Evolutionary conservation across 2,113 vertebrate species (phyloP).

Genomic region (Struthio camelus): DNA sequence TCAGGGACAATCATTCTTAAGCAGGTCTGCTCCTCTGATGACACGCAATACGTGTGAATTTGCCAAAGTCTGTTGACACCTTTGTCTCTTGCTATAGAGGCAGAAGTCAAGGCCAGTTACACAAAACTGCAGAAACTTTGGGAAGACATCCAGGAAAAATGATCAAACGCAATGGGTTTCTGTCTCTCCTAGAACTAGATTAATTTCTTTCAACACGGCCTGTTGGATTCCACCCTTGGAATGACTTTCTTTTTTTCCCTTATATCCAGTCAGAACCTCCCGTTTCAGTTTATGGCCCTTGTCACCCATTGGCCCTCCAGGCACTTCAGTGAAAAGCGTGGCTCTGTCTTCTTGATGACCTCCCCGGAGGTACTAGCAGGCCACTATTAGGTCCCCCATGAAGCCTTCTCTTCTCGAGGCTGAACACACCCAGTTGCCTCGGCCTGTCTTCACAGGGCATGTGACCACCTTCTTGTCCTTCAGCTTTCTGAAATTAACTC

Average conservation of each 20-base stretch:
- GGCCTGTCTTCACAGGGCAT: neutral
- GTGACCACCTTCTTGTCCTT: neutral
- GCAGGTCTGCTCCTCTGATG: neutral
- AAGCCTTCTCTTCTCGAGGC: neutral
- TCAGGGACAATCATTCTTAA: slow-evolving; percentile 21
- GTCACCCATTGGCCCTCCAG: neutral
- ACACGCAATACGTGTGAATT: neutral
- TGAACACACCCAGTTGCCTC: neutral
- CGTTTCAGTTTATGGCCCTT: neutral
- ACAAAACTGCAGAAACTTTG: neutral
- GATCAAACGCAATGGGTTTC: neutral
- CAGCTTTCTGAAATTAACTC: neutral
- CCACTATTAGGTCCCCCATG: neutral
- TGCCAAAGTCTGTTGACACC: neutral
- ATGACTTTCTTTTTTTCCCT: neutral
- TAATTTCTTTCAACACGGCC: neutral
- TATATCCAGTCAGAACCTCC: neutral
- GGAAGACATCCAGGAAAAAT: neutral
- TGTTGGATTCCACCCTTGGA: neutral
- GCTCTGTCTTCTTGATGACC: neutral
- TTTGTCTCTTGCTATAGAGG: neutral
- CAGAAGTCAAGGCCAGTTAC: neutral
- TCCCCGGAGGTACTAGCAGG: rapidly evolving
- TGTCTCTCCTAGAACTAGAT: neutral
- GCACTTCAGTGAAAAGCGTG: neutral